Percentiles rank a stretch among this genome's conserved stretches.
These are phyloP conservation scores for Parasteatoda lunata DNA, from an alignment of 2,888 invertebrate species.

Conservation along the genomic window DNA sequence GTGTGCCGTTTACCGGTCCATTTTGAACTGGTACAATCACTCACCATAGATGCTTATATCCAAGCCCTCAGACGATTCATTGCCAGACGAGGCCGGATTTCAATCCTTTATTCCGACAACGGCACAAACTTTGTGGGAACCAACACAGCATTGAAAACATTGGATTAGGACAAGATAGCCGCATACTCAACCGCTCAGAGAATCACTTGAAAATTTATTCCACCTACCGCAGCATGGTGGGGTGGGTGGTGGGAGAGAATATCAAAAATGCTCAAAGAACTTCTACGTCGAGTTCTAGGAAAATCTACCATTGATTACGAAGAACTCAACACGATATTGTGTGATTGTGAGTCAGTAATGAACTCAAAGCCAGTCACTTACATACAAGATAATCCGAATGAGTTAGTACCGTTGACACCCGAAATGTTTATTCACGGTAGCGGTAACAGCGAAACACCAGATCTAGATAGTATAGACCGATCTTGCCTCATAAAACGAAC, in stretches of 20 bases:
- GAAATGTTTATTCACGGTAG: conserved; percentile 20
- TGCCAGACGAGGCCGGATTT: too few species aligned
- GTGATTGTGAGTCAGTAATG: conserved; percentile 72
- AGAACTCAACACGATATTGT: conserved; percentile 70
- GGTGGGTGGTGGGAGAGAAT: too few species aligned
- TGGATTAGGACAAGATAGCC: too few species aligned
- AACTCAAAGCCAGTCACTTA: conserved; percentile 74
- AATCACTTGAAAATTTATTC: too few species aligned
- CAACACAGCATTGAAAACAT: too few species aligned
- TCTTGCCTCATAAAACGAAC: neutral
- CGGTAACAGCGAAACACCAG: conserved; percentile 7
- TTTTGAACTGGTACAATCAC: too few species aligned
- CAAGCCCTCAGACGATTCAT: neutral
- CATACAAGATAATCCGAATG: conserved; percentile 70
- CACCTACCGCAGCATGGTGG: too few species aligned
- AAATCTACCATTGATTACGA: conserved; percentile 2
- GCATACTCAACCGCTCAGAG: too few species aligned
- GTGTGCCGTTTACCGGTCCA: too few species aligned
- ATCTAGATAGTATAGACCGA: conserved; percentile 14
- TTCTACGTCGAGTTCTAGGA: conserved; percentile 9
- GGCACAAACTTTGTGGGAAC: too few species aligned
- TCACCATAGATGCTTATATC: conserved; percentile 13
- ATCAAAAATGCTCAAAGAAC: conserved; percentile 1
- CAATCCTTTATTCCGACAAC: too few species aligned
- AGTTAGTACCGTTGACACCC: too few species aligned